phyloP scores from a whole-genome alignment of 2,797 vertebrate genomes.

The Hephaestus fuliginosus region DNA sequence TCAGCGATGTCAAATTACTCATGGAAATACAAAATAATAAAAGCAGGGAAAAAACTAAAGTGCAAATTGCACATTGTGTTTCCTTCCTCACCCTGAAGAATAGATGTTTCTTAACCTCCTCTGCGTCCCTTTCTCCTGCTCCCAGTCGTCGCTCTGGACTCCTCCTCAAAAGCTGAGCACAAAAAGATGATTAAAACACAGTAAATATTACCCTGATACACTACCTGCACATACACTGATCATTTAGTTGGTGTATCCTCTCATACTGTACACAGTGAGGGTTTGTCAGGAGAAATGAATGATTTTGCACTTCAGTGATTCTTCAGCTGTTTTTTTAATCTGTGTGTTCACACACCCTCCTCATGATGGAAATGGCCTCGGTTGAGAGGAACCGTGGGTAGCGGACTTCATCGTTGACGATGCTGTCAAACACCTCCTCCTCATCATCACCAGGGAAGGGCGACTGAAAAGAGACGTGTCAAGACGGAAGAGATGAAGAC shows the following conservation, averaged over 20 bases:
- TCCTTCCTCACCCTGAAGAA: slow-evolving; percentile 94
- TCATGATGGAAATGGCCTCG: slow-evolving; percentile 99
- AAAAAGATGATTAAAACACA: neutral
- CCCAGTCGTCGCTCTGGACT: slow-evolving; percentile 97
- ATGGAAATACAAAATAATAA: neutral
- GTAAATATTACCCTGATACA: neutral
- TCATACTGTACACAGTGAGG: neutral
- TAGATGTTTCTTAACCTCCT: slow-evolving; percentile 98
- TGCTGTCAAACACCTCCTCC: slow-evolving; percentile 99
- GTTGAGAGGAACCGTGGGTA: slow-evolving; percentile 98
- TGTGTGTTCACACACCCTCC: slow-evolving; percentile 87
- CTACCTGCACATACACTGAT: neutral
- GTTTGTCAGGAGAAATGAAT: neutral
- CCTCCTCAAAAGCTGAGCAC: slow-evolving; percentile 92
- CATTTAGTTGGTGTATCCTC: neutral
- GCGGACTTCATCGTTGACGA: slow-evolving; percentile 98
- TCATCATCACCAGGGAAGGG: slow-evolving; percentile 99
- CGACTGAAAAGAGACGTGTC: slow-evolving; percentile 83
- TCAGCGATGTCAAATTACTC: neutral
- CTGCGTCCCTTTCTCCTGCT: slow-evolving; percentile 95
- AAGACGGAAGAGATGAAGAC: neutral
- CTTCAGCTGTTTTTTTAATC: neutral
- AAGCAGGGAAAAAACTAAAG: neutral
- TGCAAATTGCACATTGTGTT: neutral
- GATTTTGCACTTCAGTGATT: neutral